phyloP scores from a whole-genome alignment of 2,113 vertebrate genomes.

The Onychorhynchus coronatus region DNA sequence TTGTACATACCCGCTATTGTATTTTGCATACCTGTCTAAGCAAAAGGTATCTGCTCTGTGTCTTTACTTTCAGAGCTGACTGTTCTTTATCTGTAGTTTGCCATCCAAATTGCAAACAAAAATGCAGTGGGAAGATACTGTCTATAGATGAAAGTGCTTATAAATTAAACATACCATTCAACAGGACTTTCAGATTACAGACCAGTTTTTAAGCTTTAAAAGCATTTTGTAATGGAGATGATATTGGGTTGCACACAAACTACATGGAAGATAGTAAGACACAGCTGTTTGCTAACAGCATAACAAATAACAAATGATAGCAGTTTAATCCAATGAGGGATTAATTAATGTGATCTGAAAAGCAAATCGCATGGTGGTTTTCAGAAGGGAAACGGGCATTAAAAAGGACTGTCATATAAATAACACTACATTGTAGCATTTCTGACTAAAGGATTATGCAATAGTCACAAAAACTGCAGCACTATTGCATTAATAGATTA shows the following conservation, averaged over 20 bases:
- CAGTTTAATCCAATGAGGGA: not conserved
- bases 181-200: conserved; percentile 22
- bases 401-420: not conserved
- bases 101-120: not conserved
- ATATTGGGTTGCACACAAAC: not conserved
- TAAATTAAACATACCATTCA: conserved; percentile 31
- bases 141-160: not conserved
- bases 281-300: not conserved
- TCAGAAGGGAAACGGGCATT: not conserved
- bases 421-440: not conserved
- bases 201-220: conserved; percentile 27
- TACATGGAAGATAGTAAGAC: not conserved
- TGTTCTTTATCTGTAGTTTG: not conserved
- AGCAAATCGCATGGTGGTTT: not conserved
- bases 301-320: not conserved
- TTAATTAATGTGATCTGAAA: conserved; percentile 15
- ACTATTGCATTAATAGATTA: not conserved
- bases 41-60: not conserved
- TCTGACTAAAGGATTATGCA: not conserved
- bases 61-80: not conserved
- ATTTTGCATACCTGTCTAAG: not conserved
- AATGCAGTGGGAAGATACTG: not conserved
- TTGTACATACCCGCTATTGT: not conserved
- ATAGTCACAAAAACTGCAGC: not conserved
- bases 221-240: conserved; percentile 26